These are phyloP conservation scores for Chaetodon auriga DNA, from an alignment of 2,113 vertebrate genomes.

Conservation along the genomic window DNA sequence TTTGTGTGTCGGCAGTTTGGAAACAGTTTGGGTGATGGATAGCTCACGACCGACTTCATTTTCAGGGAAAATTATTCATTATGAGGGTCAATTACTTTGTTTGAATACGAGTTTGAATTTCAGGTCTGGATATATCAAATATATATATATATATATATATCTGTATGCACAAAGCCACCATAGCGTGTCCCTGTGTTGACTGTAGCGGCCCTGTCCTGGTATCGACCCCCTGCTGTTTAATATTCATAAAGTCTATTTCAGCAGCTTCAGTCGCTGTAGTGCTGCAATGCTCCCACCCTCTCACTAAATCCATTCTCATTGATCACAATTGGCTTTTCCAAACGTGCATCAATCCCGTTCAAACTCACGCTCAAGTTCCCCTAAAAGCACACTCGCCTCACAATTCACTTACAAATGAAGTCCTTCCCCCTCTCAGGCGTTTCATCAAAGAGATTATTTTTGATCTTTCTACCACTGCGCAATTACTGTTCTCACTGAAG, in stretches of 20 bases:
- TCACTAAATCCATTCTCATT: constrained; percentile 85
- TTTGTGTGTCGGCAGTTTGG: constrained; percentile 45
- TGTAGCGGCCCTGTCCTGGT: constrained; percentile 66
- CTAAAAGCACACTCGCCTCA: constrained; percentile 70
- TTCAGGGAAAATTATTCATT: constrained; percentile 47
- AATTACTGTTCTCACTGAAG: constrained; percentile 74
- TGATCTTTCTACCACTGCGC: constrained; percentile 69
- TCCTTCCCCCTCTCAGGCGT: constrained; percentile 37
- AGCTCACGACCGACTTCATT: constrained; percentile 45
- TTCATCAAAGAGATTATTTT: constrained; percentile 71
- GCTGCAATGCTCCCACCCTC: constrained; percentile 55
- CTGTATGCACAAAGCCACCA: constrained; percentile 12
- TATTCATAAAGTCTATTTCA: constrained; percentile 88
- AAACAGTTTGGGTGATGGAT: constrained; percentile 58
- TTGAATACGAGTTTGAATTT: constrained; percentile 51
- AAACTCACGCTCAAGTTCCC: constrained; percentile 83
- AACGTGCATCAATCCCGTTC: constrained; percentile 77
- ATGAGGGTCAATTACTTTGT: constrained; percentile 47
- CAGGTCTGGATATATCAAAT: constrained; percentile 8
- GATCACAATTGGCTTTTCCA: constrained; percentile 82
- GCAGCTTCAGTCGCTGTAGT: constrained; percentile 72
- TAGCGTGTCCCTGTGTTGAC: constrained; percentile 60
- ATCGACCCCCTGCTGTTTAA: constrained; percentile 83
- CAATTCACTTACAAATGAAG: constrained; percentile 77
- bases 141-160: not conserved